Evolutionary conservation across 2,797 vertebrate genomes (phyloP).

Genomic region (Lerista edwardsae): DNA sequence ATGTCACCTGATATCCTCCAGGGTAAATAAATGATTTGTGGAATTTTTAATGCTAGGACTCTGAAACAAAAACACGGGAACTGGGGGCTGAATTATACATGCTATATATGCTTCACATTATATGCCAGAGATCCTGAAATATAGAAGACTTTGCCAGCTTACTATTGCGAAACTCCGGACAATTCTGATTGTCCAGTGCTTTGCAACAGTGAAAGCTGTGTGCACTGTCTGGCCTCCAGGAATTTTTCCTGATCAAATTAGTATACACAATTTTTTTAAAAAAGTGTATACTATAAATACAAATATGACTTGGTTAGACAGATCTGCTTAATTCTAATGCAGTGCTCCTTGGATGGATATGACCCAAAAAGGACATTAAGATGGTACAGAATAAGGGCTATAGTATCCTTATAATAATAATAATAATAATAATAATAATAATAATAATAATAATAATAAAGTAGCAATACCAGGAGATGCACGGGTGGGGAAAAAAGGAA

Average conservation of each 20-base stretch:
- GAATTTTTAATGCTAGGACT: slow-evolving; percentile 76
- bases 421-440: too few species aligned
- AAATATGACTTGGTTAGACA: slow-evolving; percentile 4
- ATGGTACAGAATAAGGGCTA: too few species aligned
- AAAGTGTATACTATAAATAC: not conserved
- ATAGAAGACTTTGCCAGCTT: not conserved
- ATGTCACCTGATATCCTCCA: slow-evolving; percentile 83
- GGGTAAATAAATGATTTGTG: slow-evolving; percentile 84
- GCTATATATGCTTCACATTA: not conserved
- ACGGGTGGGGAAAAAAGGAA: slow-evolving; percentile 1
- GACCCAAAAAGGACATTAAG: slow-evolving; percentile 4
- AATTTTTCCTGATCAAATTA: not conserved
- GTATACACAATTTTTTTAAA: not conserved
- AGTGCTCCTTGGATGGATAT: slow-evolving; percentile 29
- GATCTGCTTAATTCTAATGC: slow-evolving; percentile 6
- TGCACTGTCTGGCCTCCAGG: not conserved
- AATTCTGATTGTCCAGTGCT: not conserved
- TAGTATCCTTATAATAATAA: too few species aligned
- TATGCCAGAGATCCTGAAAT: not conserved
- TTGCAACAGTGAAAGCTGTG: not conserved
- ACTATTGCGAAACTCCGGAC: not conserved
- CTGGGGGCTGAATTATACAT: slow-evolving; percentile 48
- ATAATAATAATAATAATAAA: too few species aligned
- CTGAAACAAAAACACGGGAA: slow-evolving; percentile 53
- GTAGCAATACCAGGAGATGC: too few species aligned